A percentile compares a stretch with the other conserved stretches of the same genome.
Conservation (phyloP, 2,113 vertebrate species). For the Axis porcinus region DNA sequence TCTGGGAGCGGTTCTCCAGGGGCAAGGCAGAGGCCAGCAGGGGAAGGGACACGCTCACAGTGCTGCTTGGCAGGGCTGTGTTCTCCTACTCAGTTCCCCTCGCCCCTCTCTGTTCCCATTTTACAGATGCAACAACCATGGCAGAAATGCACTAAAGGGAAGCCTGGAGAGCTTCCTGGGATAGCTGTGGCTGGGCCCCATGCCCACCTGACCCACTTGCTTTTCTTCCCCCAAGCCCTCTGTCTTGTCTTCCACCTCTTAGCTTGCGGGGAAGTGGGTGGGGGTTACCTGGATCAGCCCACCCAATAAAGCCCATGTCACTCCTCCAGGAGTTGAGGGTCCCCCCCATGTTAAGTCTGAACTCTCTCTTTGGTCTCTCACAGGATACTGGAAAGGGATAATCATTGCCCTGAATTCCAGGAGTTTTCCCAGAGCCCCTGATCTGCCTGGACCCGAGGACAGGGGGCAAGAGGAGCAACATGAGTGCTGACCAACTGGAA, state of each 20-base stretch:
- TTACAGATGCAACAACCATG: background rate
- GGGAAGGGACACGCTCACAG: background rate
- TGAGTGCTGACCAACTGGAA: background rate
- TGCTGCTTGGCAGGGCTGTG: background rate
- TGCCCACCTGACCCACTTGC: background rate
- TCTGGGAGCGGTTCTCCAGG: background rate
- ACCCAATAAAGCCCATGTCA: background rate
- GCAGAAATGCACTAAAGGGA: background rate
- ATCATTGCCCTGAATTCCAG: conserved; percentile 66
- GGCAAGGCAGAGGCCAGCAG: background rate
- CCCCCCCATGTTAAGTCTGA: background rate
- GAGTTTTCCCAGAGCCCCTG: conserved; percentile 64
- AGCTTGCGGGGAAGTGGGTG: background rate
- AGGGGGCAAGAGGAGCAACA: background rate
- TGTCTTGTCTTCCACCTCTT: background rate
- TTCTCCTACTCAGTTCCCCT: background rate
- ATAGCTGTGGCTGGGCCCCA: background rate
- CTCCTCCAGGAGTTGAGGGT: background rate
- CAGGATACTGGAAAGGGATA: conserved; percentile 83
- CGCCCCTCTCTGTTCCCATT: background rate
- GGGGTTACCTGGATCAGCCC: background rate
- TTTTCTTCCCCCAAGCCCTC: background rate
- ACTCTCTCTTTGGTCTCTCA: conserved; percentile 53
- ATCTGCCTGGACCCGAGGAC: background rate
- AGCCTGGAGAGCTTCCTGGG: background rate